phyloP scores from a whole-genome alignment of 2,888 invertebrate genomes.

The Dysmachus trigonus region DNA sequence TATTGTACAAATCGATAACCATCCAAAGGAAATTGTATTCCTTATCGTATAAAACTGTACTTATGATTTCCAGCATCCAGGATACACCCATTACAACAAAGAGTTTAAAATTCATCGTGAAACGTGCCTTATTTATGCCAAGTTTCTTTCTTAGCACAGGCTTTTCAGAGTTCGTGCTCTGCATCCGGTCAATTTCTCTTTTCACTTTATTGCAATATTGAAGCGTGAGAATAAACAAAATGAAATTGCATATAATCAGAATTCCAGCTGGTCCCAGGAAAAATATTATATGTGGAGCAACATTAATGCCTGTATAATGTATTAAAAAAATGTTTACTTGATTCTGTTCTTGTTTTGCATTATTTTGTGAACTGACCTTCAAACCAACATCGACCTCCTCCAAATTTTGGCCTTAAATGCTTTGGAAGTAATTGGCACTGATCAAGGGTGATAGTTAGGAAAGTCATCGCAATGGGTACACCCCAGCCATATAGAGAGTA shows the following conservation, averaged over 20 bases:
- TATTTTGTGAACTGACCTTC: slow-evolving; percentile 65
- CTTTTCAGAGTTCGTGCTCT: slow-evolving; percentile 71
- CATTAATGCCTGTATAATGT: slow-evolving; percentile 58
- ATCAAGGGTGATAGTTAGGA: slow-evolving; percentile 68
- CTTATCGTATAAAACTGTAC: slow-evolving; percentile 67
- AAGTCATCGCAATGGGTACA: slow-evolving; percentile 68
- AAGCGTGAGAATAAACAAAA: slow-evolving; percentile 75
- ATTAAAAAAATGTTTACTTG: neutral
- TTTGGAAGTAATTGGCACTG: slow-evolving; percentile 65
- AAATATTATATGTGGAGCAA: slow-evolving; percentile 66
- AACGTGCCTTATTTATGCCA: slow-evolving; percentile 75
- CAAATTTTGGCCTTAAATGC: slow-evolving; percentile 70
- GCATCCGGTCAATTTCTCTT: slow-evolving; percentile 76
- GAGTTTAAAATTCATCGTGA: slow-evolving; percentile 76
- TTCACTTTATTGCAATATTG: slow-evolving; percentile 77
- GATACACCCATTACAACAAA: slow-evolving; percentile 83
- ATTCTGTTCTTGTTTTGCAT: neutral
- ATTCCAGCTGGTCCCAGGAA: slow-evolving; percentile 74
- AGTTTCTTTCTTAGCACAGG: slow-evolving; percentile 70
- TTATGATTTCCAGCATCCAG: slow-evolving; percentile 75
- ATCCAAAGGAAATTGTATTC: slow-evolving; percentile 65
- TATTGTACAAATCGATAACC: slow-evolving; percentile 73
- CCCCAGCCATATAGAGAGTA: slow-evolving; percentile 81
- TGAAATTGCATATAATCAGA: slow-evolving; percentile 72
- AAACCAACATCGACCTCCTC: slow-evolving; percentile 75